A percentile compares a stretch with the other conserved stretches of the same genome.
These are phyloP conservation scores for Pseudopipra pipra DNA, from an alignment of 2,113 vertebrate genomes.

Conservation along the genomic window DNA sequence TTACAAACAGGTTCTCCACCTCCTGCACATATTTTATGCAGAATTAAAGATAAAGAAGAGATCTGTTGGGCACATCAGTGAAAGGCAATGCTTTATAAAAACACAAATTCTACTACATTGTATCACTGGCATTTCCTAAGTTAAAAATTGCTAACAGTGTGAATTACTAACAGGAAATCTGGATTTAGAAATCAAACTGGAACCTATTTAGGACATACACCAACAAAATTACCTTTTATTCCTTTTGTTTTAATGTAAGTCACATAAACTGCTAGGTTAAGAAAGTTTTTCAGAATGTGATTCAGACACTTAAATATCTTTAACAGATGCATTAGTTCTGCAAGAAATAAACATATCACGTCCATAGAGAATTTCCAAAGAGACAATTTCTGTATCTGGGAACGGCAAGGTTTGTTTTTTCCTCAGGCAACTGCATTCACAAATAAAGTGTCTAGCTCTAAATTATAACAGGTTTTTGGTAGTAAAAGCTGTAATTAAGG, in stretches of 20 bases:
- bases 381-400: background rate
- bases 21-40: conserved; percentile 73
- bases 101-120: background rate
- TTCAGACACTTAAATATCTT: background rate
- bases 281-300: background rate
- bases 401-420: background rate
- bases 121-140: background rate
- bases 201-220: background rate
- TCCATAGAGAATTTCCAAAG: background rate
- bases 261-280: background rate
- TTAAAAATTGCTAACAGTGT: background rate
- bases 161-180: background rate
- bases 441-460: background rate
- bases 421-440: background rate
- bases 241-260: background rate
- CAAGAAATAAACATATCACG: background rate
- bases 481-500: background rate
- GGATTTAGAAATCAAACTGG: background rate
- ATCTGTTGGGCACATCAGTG: background rate
- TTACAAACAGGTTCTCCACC: conserved; percentile 87
- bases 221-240: background rate
- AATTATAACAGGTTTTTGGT: background rate
- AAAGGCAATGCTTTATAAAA: background rate
- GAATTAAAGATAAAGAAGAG: conserved; percentile 20
- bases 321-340: background rate